Conservation (phyloP, 2,113 vertebrate genomes). For the Argyrosomus japonicus region DNA sequence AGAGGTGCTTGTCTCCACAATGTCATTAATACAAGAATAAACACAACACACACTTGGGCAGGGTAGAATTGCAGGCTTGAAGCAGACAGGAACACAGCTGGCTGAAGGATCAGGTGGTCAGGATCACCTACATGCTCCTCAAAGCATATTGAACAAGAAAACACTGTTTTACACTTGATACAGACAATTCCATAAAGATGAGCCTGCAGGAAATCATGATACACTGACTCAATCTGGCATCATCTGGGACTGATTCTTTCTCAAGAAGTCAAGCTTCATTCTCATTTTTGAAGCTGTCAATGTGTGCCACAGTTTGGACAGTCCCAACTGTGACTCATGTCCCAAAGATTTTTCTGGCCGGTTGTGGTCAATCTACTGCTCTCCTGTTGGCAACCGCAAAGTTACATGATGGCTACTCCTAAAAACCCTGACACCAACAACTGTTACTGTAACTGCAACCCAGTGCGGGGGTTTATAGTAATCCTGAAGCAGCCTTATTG, state of each 20-base stretch:
- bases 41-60: not conserved
- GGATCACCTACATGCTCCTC: not conserved
- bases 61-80: constrained; percentile 13
- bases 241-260: not conserved
- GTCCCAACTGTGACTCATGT: constrained; percentile 70
- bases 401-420: constrained; percentile 43
- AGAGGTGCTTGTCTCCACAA: not conserved
- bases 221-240: not conserved
- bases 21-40: not conserved
- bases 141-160: not conserved
- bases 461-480: constrained; percentile 52
- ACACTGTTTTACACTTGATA: not conserved
- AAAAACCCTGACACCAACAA: constrained; percentile 48
- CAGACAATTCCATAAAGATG: not conserved
- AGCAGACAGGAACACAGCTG: constrained; percentile 21
- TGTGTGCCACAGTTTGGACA: constrained; percentile 55
- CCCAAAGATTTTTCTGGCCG: constrained; percentile 61
- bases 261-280: constrained; percentile 6
- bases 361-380: constrained; percentile 68
- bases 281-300: constrained; percentile 57
- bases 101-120: constrained; percentile 11
- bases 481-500: constrained; percentile 50
- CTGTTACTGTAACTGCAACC: constrained; percentile 67
- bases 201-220: not conserved
- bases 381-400: constrained; percentile 62